Conservation (phyloP, 2,113 vertebrate species). For the Elanus axillaris region DNA sequence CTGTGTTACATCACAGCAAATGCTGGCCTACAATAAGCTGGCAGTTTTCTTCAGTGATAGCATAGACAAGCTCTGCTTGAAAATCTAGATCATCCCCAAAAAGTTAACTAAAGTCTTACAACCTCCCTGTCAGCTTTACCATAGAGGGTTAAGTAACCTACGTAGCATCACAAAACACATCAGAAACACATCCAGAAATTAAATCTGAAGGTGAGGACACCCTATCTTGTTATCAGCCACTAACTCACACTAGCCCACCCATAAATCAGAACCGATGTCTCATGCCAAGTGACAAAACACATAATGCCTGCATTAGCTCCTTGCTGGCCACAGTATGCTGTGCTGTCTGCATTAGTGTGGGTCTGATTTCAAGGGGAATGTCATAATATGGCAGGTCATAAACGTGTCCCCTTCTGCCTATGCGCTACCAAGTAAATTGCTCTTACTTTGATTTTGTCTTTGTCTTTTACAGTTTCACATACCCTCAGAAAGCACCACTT, state of each 20-base stretch:
- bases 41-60: background rate
- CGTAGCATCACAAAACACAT: background rate
- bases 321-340: background rate
- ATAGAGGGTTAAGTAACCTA: background rate
- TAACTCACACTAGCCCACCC: background rate
- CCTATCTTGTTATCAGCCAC: background rate
- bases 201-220: background rate
- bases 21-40: background rate
- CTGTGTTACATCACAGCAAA: background rate
- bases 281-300: background rate
- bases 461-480: background rate
- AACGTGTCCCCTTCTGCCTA: background rate
- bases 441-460: background rate
- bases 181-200: background rate
- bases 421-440: background rate
- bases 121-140: background rate
- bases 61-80: background rate
- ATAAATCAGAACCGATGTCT: background rate
- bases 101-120: background rate
- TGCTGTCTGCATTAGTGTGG: background rate
- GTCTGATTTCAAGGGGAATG: background rate
- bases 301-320: background rate
- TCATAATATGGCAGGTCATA: background rate
- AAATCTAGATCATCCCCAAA: background rate
- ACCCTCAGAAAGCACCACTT: background rate